These are phyloP conservation scores for Synchiropus splendidus DNA, from an alignment of 2,113 vertebrate genomes.

Conservation along the genomic window DNA sequence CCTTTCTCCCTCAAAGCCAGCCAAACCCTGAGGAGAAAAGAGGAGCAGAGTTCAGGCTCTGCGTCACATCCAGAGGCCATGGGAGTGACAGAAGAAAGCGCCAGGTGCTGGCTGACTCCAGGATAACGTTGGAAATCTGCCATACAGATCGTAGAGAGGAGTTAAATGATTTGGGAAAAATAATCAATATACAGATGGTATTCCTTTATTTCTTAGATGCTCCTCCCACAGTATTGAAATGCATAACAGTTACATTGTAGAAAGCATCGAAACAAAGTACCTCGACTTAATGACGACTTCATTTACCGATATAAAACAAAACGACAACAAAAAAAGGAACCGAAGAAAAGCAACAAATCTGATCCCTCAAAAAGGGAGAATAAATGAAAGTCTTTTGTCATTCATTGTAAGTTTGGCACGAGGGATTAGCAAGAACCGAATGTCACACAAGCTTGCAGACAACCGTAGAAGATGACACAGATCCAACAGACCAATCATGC, in stretches of 20 bases:
- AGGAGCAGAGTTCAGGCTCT: constrained; percentile 60
- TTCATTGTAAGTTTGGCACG: constrained; percentile 92
- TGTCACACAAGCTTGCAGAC: constrained; percentile 98
- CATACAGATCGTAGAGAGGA: constrained; percentile 31
- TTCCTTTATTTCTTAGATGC: constrained; percentile 97
- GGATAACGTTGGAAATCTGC: constrained; percentile 13
- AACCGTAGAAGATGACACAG: constrained; percentile 95
- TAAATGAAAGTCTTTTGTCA: constrained; percentile 89
- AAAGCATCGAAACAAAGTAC: constrained; percentile 99
- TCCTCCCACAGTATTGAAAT: constrained; percentile 99
- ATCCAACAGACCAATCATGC: constrained; percentile 98
- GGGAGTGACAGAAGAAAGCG: constrained; percentile 54
- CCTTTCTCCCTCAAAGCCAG: constrained; percentile 35
- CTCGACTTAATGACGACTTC: constrained; percentile 95
- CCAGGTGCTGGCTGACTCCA: constrained; percentile 52
- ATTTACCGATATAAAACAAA: constrained; percentile 98
- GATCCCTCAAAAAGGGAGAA: constrained; percentile 84
- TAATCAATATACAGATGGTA: constrained; percentile 71
- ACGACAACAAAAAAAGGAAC: no score
- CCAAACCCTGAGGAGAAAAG: constrained; percentile 43
- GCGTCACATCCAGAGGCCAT: constrained; percentile 51
- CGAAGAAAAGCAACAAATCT: constrained; percentile 70
- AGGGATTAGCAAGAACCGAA: constrained; percentile 96
- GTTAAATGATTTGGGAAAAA: not conserved
- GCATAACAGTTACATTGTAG: constrained; percentile 99